Evolutionary conservation across 2,113 vertebrate genomes (phyloP).

Genomic region (Synchiropus splendidus): DNA sequence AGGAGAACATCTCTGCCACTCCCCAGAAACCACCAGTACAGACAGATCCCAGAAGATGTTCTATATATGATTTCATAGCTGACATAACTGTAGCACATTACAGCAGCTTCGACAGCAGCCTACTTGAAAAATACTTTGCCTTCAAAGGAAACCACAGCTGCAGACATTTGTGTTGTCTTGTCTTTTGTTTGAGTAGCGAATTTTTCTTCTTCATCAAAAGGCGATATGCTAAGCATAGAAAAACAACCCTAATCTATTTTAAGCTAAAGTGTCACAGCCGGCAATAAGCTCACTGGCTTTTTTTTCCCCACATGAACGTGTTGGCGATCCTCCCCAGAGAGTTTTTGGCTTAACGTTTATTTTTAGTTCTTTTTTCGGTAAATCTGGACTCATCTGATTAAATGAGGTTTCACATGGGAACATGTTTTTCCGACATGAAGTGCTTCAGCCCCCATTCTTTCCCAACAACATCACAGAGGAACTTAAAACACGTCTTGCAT

Average conservation of each 20-base stretch:
- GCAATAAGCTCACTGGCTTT: slow-evolving; percentile 13
- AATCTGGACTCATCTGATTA: slow-evolving; percentile 40
- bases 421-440: slow-evolving; percentile 39
- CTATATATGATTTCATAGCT: too few species aligned
- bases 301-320: slow-evolving; percentile 18
- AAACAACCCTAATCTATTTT: slow-evolving; percentile 22
- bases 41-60: too few species aligned
- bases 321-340: slow-evolving; percentile 16
- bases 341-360: slow-evolving; percentile 24
- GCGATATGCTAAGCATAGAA: too few species aligned
- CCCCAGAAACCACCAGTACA: too few species aligned
- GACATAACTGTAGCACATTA: too few species aligned
- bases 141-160: too few species aligned
- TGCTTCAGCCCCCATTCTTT: slow-evolving; percentile 55
- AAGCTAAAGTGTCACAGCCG: slow-evolving; percentile 29
- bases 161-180: too few species aligned
- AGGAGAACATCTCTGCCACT: too few species aligned
- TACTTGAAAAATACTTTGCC: too few species aligned
- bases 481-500: slow-evolving; percentile 64
- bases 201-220: too few species aligned
- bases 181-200: too few species aligned
- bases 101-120: too few species aligned
- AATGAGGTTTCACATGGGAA: slow-evolving; percentile 69
- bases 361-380: slow-evolving; percentile 45
- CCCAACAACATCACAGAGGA: slow-evolving; percentile 60